Evolutionary conservation across 2,113 vertebrate species (phyloP), one percentile per base, ranked within the genome.

Genomic region (Carassius gibelio): DNA sequence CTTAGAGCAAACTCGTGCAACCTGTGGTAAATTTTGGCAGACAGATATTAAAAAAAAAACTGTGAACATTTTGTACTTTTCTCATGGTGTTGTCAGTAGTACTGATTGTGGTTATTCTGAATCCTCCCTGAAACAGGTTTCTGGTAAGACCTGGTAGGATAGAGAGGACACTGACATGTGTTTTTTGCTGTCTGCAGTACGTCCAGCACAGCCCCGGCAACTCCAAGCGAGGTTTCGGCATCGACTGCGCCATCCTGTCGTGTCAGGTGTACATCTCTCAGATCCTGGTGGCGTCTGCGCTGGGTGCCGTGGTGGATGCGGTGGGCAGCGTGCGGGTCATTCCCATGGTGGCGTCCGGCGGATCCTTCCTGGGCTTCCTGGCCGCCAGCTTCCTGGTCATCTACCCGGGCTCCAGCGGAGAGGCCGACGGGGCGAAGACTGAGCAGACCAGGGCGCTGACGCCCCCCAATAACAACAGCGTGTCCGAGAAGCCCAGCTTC

Each of bases 261-360:
- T 99, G 98, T 79, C 98, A 99, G 92, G 98, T 99, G 83, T 99
- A 99, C 93, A 98, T 99, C 94, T 97, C 97, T 74, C 98, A 99
- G 95, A 99, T 99, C 90, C 91, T 99, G 48, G 98, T 97, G 92
- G 97, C 98, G 7, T 99, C 97, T 0, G 97, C 96, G 0, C 93
- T 99, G 0, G 97, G 98, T 0, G 90, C 96, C 0, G 95, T 99
- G 38, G 96, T 99, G 19, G 95, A 99, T 0, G 93, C 83, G 0
- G 96, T 97, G 0, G 96, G 95, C 83, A 96, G 94, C 0, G 97
- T 99, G 74, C 91, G 91, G 0, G 97, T 99, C 90, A 98, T 99
- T 38, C 36, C 36, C 91, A 98, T 98, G 68, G 87, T 97, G 89
- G 96, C 99, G 93, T 97, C 98, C 57, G 99, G 97, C 0, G 95